A percentile compares a stretch with the other conserved stretches of the same genome.
phyloP scores from a whole-genome alignment of 1,140 invertebrate genomes.

The Trichomalopsis sarcophagae region DNA sequence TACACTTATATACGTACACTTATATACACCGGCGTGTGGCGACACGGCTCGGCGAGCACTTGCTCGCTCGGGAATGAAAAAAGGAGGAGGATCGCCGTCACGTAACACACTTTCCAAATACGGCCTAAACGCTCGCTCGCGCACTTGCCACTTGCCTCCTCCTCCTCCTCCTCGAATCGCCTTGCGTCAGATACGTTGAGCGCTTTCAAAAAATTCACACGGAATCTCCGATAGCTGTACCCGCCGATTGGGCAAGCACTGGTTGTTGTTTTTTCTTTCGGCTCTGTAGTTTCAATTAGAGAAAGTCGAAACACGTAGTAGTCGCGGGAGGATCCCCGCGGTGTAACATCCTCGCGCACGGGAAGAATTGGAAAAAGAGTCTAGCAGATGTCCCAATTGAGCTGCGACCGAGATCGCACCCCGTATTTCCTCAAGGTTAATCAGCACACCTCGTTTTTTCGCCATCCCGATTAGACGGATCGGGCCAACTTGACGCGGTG shows the following conservation, averaged over 20 bases:
- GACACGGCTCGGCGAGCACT: neutral
- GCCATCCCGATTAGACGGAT: too few relatives aligned
- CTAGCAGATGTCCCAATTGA: too few relatives aligned
- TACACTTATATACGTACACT: too few relatives aligned
- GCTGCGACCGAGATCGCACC: too few relatives aligned
- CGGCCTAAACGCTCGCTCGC: slow-evolving; percentile 47
- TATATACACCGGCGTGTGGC: neutral
- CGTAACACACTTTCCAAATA: slow-evolving; percentile 63
- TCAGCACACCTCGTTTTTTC: too few relatives aligned
- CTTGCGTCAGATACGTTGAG: neutral
- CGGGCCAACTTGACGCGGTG: too few relatives aligned
- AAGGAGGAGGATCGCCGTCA: slow-evolving; percentile 57
- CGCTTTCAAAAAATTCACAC: slow-evolving; percentile 30
- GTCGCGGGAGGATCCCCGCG: neutral
- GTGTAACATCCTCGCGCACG: neutral
- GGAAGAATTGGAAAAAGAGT: too few relatives aligned
- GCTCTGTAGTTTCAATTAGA: neutral
- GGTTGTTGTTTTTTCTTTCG: neutral
- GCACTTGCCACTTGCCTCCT: neutral
- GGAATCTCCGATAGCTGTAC: neutral
- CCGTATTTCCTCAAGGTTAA: too few relatives aligned
- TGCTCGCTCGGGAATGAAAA: slow-evolving; percentile 46
- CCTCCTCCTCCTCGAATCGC: neutral
- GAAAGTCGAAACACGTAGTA: neutral
- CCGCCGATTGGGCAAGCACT: neutral